Base-by-base conservation (phyloP, 2,888 invertebrate genomes). In the Bombyx huttoni region DNA sequence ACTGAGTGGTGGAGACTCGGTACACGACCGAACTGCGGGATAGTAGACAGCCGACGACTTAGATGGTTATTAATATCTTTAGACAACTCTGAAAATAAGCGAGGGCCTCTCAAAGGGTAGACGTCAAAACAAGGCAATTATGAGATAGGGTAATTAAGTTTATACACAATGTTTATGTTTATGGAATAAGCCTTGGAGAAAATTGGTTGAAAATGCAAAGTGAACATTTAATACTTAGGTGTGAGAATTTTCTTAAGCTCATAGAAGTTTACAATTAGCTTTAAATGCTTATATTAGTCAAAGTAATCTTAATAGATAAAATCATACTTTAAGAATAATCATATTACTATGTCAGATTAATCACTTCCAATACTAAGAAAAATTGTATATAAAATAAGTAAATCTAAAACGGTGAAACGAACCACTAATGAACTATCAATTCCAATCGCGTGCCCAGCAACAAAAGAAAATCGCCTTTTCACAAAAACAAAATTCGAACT, bases 91-190 rank as follows among this genome's bases (percentile, higher is more conserved):
- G 70, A 73, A 82, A 84, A 81, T 79, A 78, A 75, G 77, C 78
- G 79, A 73, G 75, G 74, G 70, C 70, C 75, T 65, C 75, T 84
- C 85, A 84, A 85, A 87, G 85, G 78, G 83, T 84, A 80, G 72
- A 82, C 83, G 78, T 83, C 85, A 86, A 85, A 87, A 87, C 85
- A 86, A 79, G 78, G 78, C 83, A 86, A 87, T 88, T 85, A 86
- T 73, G 74, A 77, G 77, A 82, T 77, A 76, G 75, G 77, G 78
- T 86, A 87, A 86, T 87, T 83, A 81, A 77, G 77, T 85, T 80
- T 79, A 72, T 70, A 76, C 73, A 73, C 81, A 78, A 81, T 78
- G 76, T 81, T 70, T 72, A 74, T 71, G 68, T 72, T 78, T 72
- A 40, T 40, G 40, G 40, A 40, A 40, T 40, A 72, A 75, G 63